Base-by-base conservation (phyloP, 1,140 invertebrate genomes). In the Eupristina koningsbergeri region DNA sequence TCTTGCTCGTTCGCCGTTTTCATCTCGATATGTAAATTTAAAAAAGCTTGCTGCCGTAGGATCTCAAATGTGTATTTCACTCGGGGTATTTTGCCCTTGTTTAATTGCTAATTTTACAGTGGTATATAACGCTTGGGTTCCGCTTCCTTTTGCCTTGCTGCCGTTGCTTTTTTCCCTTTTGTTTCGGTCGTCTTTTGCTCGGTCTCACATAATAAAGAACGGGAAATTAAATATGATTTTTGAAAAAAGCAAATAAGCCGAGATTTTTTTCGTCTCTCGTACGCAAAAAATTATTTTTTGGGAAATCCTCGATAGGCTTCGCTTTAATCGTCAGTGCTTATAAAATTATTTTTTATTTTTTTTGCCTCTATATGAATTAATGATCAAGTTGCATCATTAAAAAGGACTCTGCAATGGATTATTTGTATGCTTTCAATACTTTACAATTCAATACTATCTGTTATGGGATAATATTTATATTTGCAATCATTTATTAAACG, bases 81-180 rank as follows among this genome's bases (percentile, higher is more conserved):
- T 3, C 22, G n/a, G 36, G 15, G 58, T 71, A 75, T 81, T 81
- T 81, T 82, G 73, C 75, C 50, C 81, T 78, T 83, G 75, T 83
- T 83, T 83, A 83, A 83, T 78, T 83, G 81, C 81, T 83, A 78
- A 78, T 83, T 83, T 83, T 78, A 83, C 75, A 83, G 63, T 58
- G 81, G 73, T 58, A 61, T 82, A 64, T 82, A 75, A 63, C 58
- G 58, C 45, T 63, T 29, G 50, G 34, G 22, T 50, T 34, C 36
- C 58, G 39, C 39, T 82, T 69, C 29, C n/a, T 61, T 41, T 81
- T 39, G 58, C 36, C 1, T 61, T 73, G 11, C 50, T 11, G 39
- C 61, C 31, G 26, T 67, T 81, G 9, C 34, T 73, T 76, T 45
- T 64, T 19, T 81, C 58, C 41, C 39, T 41, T 81, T 69, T 31